Evolutionary conservation across 2,888 invertebrate genomes (phyloP).

Genomic region (Crocallis elinguaria): DNA sequence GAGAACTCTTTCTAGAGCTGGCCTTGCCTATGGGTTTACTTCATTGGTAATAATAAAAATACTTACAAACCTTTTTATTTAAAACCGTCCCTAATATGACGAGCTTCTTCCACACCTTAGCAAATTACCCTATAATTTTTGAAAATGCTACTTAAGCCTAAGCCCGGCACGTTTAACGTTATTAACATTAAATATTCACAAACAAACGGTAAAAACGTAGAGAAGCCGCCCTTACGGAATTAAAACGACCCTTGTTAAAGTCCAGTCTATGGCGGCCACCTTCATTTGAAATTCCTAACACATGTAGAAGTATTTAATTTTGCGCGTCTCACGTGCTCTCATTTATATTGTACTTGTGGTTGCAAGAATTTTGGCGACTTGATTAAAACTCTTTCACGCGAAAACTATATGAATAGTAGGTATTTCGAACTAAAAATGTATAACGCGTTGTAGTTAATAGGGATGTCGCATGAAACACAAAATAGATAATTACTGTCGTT

Average conservation of each 20-base stretch:
- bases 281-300: slow-evolving; percentile 61
- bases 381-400: slow-evolving; percentile 31
- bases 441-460: too few relatives aligned
- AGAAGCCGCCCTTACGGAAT: slow-evolving; percentile 30
- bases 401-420: too few relatives aligned
- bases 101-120: not conserved
- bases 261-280: slow-evolving; percentile 39
- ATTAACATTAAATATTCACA: slow-evolving; percentile 23
- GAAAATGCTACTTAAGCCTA: slow-evolving; percentile 17
- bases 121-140: slow-evolving; percentile 8
- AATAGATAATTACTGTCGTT: too few relatives aligned
- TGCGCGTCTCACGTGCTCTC: slow-evolving; percentile 41
- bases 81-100: not conserved
- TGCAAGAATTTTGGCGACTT: slow-evolving; percentile 27
- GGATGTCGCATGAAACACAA: too few relatives aligned
- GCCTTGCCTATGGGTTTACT: too few relatives aligned
- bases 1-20: too few relatives aligned
- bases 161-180: slow-evolving; percentile 9
- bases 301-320: slow-evolving; percentile 55
- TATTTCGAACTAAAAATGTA: too few relatives aligned
- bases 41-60: too few relatives aligned
- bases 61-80: too few relatives aligned
- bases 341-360: slow-evolving; percentile 49
- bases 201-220: slow-evolving; percentile 14
- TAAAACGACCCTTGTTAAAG: slow-evolving; percentile 39